These are phyloP conservation scores for Digitonthophagus gazella DNA, from an alignment of 2,888 invertebrate species.

Conservation along the genomic window DNA sequence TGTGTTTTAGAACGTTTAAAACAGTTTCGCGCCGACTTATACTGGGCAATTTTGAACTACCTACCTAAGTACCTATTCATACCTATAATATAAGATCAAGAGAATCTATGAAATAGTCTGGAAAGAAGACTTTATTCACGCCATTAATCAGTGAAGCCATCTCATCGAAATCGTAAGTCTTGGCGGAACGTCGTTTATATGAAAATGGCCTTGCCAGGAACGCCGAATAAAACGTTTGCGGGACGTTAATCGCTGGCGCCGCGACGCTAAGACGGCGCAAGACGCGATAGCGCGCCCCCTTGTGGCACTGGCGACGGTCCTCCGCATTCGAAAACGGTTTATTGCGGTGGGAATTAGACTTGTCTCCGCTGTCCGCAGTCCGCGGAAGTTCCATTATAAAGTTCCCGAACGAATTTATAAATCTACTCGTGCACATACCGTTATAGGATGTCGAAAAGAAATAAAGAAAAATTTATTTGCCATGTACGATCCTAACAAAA, in stretches of 20 bases:
- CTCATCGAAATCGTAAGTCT: background rate
- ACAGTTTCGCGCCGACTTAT: background rate
- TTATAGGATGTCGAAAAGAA: background rate
- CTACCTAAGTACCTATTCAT: too few relatives aligned
- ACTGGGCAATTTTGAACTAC: background rate
- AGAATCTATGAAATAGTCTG: background rate
- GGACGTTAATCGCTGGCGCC: background rate
- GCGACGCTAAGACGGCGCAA: background rate
- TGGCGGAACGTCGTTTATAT: background rate
- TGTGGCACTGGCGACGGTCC: background rate
- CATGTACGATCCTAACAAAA: too few relatives aligned
- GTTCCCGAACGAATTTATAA: conserved; percentile 7
- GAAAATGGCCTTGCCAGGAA: background rate
- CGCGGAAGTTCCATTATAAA: conserved; percentile 12
- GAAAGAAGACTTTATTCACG: background rate
- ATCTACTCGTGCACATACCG: background rate
- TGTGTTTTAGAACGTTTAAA: conserved; percentile 14
- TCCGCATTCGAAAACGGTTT: conserved; percentile 8
- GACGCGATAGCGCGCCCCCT: background rate
- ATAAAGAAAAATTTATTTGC: background rate
- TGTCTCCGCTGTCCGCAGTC: conserved; percentile 7
- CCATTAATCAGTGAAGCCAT: conserved; percentile 1
- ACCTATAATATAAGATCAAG: background rate
- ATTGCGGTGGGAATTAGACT: conserved; percentile 14
- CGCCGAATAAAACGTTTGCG: background rate